A percentile compares a stretch with the other conserved stretches of the same genome.
Evolutionary conservation across 53 echinoderm and acorn worm species (phyloP).

Genomic region (Mesocentrotus franciscanus): DNA sequence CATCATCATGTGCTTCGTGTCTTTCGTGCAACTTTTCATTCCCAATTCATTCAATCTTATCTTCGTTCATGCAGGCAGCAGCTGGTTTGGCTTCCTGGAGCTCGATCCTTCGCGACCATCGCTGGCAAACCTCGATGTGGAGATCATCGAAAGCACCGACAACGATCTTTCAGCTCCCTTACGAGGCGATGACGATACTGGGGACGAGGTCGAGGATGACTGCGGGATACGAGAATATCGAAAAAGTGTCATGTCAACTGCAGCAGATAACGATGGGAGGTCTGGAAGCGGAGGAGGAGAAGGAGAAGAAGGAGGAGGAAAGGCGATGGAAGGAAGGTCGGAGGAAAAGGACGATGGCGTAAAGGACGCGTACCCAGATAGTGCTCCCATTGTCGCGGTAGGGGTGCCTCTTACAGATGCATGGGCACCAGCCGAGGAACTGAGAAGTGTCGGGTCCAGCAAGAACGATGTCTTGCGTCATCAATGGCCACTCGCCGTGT

Average conservation of each 20-base stretch:
- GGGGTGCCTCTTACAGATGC: conserved; percentile 45
- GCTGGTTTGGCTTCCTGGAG: conserved; percentile 62
- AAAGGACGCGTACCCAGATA: neutral
- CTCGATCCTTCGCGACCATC: conserved; percentile 20
- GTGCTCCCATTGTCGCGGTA: neutral
- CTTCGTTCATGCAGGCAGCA: conserved; percentile 45
- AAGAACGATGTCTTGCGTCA: conserved; percentile 58
- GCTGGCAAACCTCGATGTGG: conserved; percentile 35
- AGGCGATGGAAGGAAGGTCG: neutral
- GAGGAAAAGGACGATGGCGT: neutral
- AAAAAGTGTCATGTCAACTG: neutral
- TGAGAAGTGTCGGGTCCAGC: conserved; percentile 28
- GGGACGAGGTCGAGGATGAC: conserved; percentile 58
- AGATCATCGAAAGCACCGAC: conserved; percentile 61
- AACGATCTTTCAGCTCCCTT: conserved; percentile 57
- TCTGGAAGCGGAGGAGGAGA: neutral
- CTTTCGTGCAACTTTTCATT: neutral
- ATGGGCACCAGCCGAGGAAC: conserved; percentile 27
- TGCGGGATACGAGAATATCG: conserved; percentile 4
- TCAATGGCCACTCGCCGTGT: conserved; percentile 43
- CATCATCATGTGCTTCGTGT: neutral
- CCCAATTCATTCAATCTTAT: neutral
- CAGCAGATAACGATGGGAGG: neutral
- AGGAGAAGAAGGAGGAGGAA: conserved; percentile 9
- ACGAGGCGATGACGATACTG: conserved; percentile 52